Evolutionary conservation across 1,140 invertebrate genomes (phyloP).

Genomic region (Pissodes strobi): DNA sequence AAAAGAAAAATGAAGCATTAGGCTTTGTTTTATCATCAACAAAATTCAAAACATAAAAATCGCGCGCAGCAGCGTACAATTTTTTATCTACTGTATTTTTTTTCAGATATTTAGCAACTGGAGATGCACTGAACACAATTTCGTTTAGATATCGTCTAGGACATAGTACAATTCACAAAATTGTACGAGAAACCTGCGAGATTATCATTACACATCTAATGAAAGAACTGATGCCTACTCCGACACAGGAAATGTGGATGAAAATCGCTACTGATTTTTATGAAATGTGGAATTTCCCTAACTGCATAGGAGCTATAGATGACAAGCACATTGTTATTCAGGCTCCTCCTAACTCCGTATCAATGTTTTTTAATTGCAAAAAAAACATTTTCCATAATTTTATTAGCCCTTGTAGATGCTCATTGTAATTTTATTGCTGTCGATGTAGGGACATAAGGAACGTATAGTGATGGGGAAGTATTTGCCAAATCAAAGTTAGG

Average conservation of each 20-base stretch:
- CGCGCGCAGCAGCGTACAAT: too few relatives aligned
- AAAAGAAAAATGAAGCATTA: too few relatives aligned
- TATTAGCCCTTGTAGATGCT: conserved; percentile 58
- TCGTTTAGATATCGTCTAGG: conserved; percentile 16
- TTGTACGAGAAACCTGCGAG: conserved; percentile 3
- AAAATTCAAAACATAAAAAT: too few relatives aligned
- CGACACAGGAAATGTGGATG: conserved; percentile 18
- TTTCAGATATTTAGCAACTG: conserved; percentile 14
- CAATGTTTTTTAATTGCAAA: conserved; percentile 57
- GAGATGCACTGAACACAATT: conserved; percentile 13
- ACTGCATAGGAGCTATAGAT: too few relatives aligned
- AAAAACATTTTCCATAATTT: conserved; percentile 54
- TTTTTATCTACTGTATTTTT: too few relatives aligned
- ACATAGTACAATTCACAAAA: conserved; percentile 12
- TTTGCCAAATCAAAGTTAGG: conserved; percentile 13
- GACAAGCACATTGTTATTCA: too few relatives aligned
- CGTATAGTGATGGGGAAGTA: conserved; percentile 2
- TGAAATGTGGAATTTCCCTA: conserved; percentile 53
- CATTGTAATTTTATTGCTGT: conserved; percentile 56
- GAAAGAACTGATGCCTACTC: conserved; percentile 1
- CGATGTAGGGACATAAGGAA: conserved; percentile 55
- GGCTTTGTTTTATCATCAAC: too few relatives aligned
- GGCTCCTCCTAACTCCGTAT: conserved; percentile 48
- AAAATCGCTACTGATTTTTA: too few relatives aligned
- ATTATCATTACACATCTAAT: background rate